These are phyloP conservation scores for Bettongia penicillata DNA, from an alignment of 2,113 vertebrate genomes.

Conservation along the genomic window DNA sequence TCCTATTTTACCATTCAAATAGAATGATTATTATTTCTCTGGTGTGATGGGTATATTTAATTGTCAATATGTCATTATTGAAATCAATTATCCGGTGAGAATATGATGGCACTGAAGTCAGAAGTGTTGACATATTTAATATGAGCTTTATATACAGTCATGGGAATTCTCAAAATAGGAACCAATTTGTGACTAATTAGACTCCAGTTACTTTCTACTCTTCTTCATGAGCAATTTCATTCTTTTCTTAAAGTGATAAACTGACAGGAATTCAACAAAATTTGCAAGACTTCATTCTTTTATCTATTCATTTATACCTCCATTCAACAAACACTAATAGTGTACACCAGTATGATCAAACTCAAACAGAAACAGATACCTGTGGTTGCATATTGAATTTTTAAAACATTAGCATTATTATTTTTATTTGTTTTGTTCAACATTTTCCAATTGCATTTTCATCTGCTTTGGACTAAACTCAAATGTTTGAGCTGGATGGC, in stretches of 20 bases:
- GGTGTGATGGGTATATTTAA: background rate
- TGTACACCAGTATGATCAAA: no score
- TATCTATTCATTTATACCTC: no score
- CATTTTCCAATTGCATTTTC: no score
- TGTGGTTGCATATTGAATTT: no score
- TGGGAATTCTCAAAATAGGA: constrained; percentile 43
- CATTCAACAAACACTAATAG: no score
- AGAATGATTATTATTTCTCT: constrained; percentile 28
- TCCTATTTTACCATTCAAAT: background rate
- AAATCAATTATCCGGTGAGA: constrained; percentile 40
- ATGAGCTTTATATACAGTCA: constrained; percentile 33
- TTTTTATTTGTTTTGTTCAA: no score
- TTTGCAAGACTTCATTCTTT: no score
- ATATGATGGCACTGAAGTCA: constrained; percentile 11
- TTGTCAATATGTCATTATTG: constrained; percentile 38
- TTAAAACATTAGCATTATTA: no score
- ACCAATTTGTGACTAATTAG: constrained; percentile 45
- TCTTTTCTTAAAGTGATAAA: constrained; percentile 38
- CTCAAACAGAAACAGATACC: no score
- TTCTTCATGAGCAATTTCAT: constrained; percentile 43
- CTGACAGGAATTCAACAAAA: no score
- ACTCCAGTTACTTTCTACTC: constrained; percentile 12
- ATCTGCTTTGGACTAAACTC: no score
- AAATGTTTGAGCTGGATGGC: no score
- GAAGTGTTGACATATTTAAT: constrained; percentile 25